Evolutionary conservation across 2,888 invertebrate species (phyloP), one percentile per base, ranked within the genome.

Genomic region (Formica aserva): DNA sequence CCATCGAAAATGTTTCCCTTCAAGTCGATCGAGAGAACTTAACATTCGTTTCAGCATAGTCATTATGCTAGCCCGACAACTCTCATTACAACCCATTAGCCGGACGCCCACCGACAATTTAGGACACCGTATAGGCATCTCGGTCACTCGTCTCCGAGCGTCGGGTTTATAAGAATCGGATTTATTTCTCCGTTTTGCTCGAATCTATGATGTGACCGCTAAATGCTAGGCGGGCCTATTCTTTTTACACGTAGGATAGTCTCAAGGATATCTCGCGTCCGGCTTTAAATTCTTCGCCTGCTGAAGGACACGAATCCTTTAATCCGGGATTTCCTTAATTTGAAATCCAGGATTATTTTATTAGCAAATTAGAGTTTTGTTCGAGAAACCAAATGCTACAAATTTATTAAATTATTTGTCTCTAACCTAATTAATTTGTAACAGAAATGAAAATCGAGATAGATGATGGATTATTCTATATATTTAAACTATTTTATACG

Each of bases 11-110:
- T 78, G 60, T 78, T 65, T 67, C 18, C 72, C 67, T 65, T 52
- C 84, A 11, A 71, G 77, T 52, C 84, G 80, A 88, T 88, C 88
- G 78, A 32, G 67, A 80, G 85, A 87, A 77, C 63, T 74, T 74
- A 57, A 76, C 85, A 80, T 88, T 85, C 87, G 86, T 89, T 87
- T 77, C 84, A 74, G 76, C 72, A 84, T 86, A 88, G 90, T 89
- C 86, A 88, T 89, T 89, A 86, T 83, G 82, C 67, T 83, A 75
- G 74, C 65, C 60, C 87, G 85, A 89, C 88, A 87, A 91, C 85
- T 92, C 90, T 91, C 91, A 92, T 92, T 92, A 90, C 89, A 88
- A 92, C 89, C 91, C 91, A 92, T 92, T 90, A 92, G 90, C 85
- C 87, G 86, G 87, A 91, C 92, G 91, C 91, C 92, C 91, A 92